phyloP scores from a whole-genome alignment of 2,113 vertebrate species.

The Corythornis cristatus region DNA sequence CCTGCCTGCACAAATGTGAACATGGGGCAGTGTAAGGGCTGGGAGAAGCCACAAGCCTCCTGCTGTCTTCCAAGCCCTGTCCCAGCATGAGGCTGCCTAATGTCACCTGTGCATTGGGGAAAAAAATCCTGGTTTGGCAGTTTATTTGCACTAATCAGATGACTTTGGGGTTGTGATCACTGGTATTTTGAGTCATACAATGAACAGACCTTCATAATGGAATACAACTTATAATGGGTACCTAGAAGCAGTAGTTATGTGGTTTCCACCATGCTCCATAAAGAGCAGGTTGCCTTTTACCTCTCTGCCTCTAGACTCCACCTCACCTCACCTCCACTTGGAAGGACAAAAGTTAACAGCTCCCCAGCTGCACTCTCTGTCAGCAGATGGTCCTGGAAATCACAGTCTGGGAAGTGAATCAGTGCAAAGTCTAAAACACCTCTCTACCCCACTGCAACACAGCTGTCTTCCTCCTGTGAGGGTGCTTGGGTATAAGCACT shows the following conservation, averaged over 20 bases:
- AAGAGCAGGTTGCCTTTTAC: neutral
- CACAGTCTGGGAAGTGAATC: neutral
- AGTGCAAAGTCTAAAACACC: neutral
- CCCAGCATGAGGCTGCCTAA: neutral
- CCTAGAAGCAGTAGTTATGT: neutral
- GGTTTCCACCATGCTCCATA: neutral
- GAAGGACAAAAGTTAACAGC: neutral
- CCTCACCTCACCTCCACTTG: neutral
- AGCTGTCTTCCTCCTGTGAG: neutral
- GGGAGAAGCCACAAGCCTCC: neutral
- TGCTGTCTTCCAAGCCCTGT: neutral
- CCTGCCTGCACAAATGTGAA: neutral
- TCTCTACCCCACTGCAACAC: neutral
- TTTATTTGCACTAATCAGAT: neutral
- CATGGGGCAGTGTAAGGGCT: neutral
- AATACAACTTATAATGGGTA: neutral
- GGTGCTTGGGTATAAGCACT: neutral
- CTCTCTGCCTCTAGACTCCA: neutral
- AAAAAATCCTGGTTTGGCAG: neutral
- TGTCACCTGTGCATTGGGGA: neutral
- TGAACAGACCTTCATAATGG: neutral
- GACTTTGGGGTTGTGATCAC: neutral
- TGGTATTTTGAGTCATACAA: neutral
- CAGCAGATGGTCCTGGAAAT: neutral
- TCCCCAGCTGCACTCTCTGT: neutral